phyloP scores from a whole-genome alignment of 2,797 vertebrate species.

The Echiichthys vipera region DNA sequence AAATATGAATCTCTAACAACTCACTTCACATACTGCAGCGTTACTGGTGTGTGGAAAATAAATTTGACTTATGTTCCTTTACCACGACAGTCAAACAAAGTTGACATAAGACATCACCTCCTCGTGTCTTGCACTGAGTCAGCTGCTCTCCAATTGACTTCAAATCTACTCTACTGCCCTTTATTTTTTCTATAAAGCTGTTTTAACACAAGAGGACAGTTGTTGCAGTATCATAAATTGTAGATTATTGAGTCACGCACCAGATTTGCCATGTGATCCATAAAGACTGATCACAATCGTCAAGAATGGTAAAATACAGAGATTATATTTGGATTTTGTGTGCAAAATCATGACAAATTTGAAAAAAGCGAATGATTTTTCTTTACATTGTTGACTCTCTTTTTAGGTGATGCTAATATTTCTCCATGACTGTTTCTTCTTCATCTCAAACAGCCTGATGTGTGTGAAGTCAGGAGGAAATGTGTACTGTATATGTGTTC shows the following conservation, averaged over 20 bases:
- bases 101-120: constrained; percentile 19
- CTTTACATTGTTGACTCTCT: neutral
- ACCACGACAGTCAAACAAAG: constrained; percentile 2
- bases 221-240: neutral
- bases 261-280: constrained; percentile 3
- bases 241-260: neutral
- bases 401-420: constrained; percentile 11
- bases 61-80: neutral
- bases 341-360: constrained; percentile 1
- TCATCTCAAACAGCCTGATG: constrained; percentile 36
- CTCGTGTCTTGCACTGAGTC: constrained; percentile 22
- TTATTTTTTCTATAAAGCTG: neutral
- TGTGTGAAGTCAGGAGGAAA: constrained; percentile 45
- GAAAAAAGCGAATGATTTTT: neutral
- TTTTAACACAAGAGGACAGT: constrained; percentile 27
- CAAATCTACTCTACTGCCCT: neutral
- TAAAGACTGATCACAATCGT: neutral
- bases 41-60: constrained; percentile 7
- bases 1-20: constrained; percentile 43
- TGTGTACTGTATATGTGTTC: constrained; percentile 48
- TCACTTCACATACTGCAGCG: constrained; percentile 25
- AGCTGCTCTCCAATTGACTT: constrained; percentile 5
- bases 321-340: neutral
- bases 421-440: neutral
- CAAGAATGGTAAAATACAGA: neutral